phyloP scores from a whole-genome alignment of 2,113 vertebrate genomes.

The Proterorhinus semilunaris region DNA sequence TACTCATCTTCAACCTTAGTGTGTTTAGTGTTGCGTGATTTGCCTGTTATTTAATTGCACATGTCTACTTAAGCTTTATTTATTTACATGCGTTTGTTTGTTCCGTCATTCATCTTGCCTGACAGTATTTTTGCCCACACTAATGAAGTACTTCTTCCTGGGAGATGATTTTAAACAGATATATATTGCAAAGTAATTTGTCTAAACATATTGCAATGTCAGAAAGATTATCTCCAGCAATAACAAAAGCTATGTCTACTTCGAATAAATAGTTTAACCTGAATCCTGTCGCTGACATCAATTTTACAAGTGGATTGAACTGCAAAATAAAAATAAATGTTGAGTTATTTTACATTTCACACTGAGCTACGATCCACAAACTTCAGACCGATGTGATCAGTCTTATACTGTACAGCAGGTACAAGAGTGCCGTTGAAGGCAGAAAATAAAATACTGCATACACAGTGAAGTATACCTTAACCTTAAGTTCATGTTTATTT shows the following conservation, averaged over 20 bases:
- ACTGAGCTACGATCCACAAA: not conserved
- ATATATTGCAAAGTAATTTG: slow-evolving; percentile 9
- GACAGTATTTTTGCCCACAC: slow-evolving; percentile 24
- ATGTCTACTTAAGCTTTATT: slow-evolving; percentile 9
- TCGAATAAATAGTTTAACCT: slow-evolving; percentile 34
- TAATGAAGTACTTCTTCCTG: not conserved
- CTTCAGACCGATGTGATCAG: too few relatives aligned
- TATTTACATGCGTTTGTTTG: slow-evolving; percentile 35
- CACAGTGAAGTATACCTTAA: not conserved
- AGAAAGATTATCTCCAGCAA: slow-evolving; percentile 39
- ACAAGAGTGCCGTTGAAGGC: too few relatives aligned
- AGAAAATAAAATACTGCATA: not conserved
- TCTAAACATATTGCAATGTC: not conserved
- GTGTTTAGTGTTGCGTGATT: slow-evolving; percentile 27
- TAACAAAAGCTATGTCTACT: slow-evolving; percentile 26
- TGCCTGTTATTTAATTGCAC: slow-evolving; percentile 41
- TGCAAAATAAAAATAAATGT: slow-evolving; percentile 49
- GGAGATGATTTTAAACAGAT: slow-evolving; percentile 10
- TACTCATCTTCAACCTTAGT: slow-evolving; percentile 15
- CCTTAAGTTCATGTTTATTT: slow-evolving; percentile 79
- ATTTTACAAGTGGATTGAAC: slow-evolving; percentile 38
- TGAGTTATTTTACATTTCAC: slow-evolving; percentile 12
- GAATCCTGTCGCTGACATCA: slow-evolving; percentile 27
- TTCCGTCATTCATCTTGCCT: slow-evolving; percentile 27
- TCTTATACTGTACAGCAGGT: too few relatives aligned